A percentile compares a stretch with the other conserved stretches of the same genome.
Conservation (phyloP, 1,140 invertebrate genomes). For the Papilio dardanus region DNA sequence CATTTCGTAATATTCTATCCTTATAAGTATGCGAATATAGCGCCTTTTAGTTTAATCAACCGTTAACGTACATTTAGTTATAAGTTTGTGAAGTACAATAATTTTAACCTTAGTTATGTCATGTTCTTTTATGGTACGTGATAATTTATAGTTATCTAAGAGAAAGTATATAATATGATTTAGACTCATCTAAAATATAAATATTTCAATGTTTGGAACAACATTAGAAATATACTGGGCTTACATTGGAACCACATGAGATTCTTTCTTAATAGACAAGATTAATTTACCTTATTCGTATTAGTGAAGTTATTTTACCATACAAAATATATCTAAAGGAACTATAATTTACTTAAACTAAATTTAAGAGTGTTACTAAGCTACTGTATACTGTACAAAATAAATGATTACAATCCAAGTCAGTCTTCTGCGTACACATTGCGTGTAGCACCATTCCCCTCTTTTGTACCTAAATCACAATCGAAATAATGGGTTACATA, state of each 20-base stretch:
- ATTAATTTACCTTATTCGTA: slow-evolving; percentile 36
- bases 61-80: slow-evolving; percentile 27
- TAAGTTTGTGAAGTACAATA: slow-evolving; percentile 15
- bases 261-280: slow-evolving; percentile 38
- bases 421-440: slow-evolving; percentile 72
- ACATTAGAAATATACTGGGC: slow-evolving; percentile 23
- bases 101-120: slow-evolving; percentile 33
- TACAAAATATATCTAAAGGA: slow-evolving; percentile 64
- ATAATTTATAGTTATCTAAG: slow-evolving; percentile 13
- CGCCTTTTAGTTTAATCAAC: slow-evolving; percentile 41
- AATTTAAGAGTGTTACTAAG: slow-evolving; percentile 47
- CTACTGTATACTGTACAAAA: slow-evolving; percentile 65
- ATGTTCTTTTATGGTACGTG: slow-evolving; percentile 44
- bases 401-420: slow-evolving; percentile 75
- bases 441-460: slow-evolving; percentile 44
- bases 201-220: neutral
- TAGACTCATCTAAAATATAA: neutral
- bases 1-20: slow-evolving; percentile 45
- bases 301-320: slow-evolving; percentile 41
- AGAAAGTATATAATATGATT: slow-evolving; percentile 3
- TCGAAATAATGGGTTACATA: slow-evolving; percentile 28
- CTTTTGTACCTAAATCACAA: slow-evolving; percentile 47
- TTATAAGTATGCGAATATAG: slow-evolving; percentile 44
- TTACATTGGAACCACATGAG: slow-evolving; percentile 21
- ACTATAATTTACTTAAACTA: slow-evolving; percentile 68